Percentiles rank a stretch among this genome's conserved stretches.
Evolutionary conservation across 2,113 vertebrate species (phyloP).

Genomic region (Ascaphus truei): DNA sequence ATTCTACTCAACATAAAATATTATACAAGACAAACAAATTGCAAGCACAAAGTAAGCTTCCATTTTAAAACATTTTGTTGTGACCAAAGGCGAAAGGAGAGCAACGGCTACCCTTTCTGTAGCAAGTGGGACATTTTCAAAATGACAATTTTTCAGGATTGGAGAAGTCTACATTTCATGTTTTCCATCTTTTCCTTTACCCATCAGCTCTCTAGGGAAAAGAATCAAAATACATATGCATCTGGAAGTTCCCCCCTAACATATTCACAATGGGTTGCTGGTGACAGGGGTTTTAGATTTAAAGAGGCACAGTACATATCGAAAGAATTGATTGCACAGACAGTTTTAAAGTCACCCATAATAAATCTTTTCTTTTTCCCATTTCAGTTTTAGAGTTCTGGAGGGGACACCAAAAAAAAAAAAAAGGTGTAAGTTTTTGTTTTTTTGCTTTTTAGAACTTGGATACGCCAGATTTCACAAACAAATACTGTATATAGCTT

Average conservation of each 20-base stretch:
- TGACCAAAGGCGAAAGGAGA: slow-evolving; percentile 7
- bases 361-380: neutral
- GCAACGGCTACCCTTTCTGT: neutral
- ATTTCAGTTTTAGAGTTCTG: neutral
- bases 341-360: slow-evolving; percentile 3
- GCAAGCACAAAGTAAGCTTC: slow-evolving; percentile 32
- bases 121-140: neutral
- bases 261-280: slow-evolving; percentile 17
- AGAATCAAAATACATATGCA: neutral
- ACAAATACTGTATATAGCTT: neutral
- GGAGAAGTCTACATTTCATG: neutral
- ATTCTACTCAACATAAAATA: slow-evolving; percentile 36
- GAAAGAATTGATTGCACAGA: neutral
- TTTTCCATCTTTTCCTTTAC: neutral
- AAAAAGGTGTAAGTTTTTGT: neutral
- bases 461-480: neutral
- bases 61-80: neutral
- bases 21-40: slow-evolving; percentile 33
- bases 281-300: slow-evolving; percentile 21
- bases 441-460: neutral
- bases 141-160: neutral
- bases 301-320: neutral
- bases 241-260: neutral
- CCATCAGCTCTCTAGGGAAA: neutral
- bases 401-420: too few relatives aligned